Conservation (phyloP, 2,888 invertebrate genomes). For the Rhagonycha lutea region DNA sequence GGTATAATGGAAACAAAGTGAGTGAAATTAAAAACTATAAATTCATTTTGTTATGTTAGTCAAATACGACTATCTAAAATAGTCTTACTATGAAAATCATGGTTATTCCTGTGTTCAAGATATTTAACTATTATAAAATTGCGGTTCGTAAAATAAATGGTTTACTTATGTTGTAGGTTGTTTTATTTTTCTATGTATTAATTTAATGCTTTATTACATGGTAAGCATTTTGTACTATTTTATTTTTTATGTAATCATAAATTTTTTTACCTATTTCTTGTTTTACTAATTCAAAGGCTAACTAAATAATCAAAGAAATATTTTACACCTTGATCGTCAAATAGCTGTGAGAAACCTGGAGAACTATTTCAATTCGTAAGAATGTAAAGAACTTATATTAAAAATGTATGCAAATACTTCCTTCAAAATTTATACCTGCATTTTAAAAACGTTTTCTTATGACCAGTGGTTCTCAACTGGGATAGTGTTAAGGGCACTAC, state of each 20-base stretch:
- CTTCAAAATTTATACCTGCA: no score
- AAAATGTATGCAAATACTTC: no score
- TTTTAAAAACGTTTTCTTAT: no score
- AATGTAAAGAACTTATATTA: no score
- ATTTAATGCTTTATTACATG: neutral
- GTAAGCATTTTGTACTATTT: neutral
- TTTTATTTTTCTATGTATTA: slow-evolving; percentile 10
- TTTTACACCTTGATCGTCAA: no score
- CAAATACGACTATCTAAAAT: slow-evolving; percentile 20
- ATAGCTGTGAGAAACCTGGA: no score
- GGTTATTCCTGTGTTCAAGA: slow-evolving; percentile 28
- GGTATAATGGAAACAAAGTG: slow-evolving; percentile 30
- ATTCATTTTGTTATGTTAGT: slow-evolving; percentile 20
- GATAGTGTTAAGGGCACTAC: no score
- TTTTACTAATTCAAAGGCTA: neutral
- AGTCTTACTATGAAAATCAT: slow-evolving; percentile 21
- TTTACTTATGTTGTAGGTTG: slow-evolving; percentile 42
- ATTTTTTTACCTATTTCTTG: neutral
- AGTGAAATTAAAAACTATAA: slow-evolving; percentile 32
- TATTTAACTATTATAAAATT: slow-evolving; percentile 30
- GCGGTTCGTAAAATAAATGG: slow-evolving; percentile 48
- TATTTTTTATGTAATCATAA: neutral
- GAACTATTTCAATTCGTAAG: no score
- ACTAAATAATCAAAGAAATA: no score
- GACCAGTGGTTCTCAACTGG: no score